Evolutionary conservation across 2,888 invertebrate species (phyloP), one percentile per base, ranked within the genome.

Genomic region (Nebria salina): DNA sequence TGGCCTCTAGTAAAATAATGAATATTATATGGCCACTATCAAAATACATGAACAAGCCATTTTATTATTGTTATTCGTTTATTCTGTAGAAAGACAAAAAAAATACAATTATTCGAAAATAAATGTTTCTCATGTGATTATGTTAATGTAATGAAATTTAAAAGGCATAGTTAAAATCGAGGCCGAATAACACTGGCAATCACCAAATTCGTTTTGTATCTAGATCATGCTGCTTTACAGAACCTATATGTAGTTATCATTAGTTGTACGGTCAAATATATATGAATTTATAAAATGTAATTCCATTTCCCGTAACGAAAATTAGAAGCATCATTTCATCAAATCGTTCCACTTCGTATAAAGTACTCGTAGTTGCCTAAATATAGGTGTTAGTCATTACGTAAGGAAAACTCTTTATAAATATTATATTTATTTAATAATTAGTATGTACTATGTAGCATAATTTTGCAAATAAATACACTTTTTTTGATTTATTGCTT

Each of bases 101-200:
- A 8, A 54, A 54, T 11, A 54, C 1, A 73, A 15, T 41, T 73
- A 11, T 73, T 15, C 54, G 11, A 77, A 77, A 77, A 70, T 26
- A 77, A 72, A 72, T 70, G 72, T 72, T 77, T 77, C 70, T 72
- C 77, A 72, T 77, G 77, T 77, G 72, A 72, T 77, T 77, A 77
- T 77, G 77, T 72, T 77, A 77, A 77, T 77, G 70, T 77, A 77
- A 77, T 72, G 77, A 77, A 77, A 77, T 70, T 77, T 77, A 77
- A 77, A 26, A 77, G 72, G 34, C 77, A 70, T 54, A 77, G 72
- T 77, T 77, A 77, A 77, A 77, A 77, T 72, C 70, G 70, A 77
- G 77, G 77, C 77, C 77, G 72, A 41, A 77, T 77, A 73, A 77
- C 72, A 72, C 77, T 34, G 66, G 34, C 70, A 70, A 26, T 70